Base-by-base conservation (phyloP, 2,888 invertebrate genomes). In the Gonocerus acuteangulatus region DNA sequence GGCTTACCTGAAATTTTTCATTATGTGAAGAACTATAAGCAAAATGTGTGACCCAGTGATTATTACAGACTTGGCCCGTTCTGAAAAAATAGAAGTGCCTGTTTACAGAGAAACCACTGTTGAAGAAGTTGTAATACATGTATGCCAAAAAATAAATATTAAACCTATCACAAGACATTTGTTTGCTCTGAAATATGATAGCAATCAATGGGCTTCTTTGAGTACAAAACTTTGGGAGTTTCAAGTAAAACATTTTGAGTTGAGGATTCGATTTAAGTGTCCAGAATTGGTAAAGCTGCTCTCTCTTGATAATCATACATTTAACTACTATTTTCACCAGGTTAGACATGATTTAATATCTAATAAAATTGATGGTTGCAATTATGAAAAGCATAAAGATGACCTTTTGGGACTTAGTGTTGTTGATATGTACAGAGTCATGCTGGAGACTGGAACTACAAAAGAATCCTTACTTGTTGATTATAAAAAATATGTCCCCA, bases 301-400 rank as follows among this genome's bases (percentile, higher is more conserved):
- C 69, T 79, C 80, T 61, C 74, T 87, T 52, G 92, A 93, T 74
- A 74, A 78, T 49, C 81, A 80, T 59, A 86, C 92, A 1, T 92
- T 88, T 72, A 84, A 90, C 70, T 93, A 91, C 73, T 86, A 86
- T 71, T 94, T 89, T 72, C 84, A 85, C 74, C 93, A 92, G 82
- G 87, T 86, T 47, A 79, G 89, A 27, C 79, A 81, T 71, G 93
- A 93, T 79, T 85, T 93, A 48, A 79, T 89, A 62, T 82, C 86
- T 60, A 87, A 86, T 71, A 83, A 82, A 71, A 85, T 94, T 66
- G 80, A 85, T 6, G 90, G 90, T 72, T 83, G 90, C 63, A 80
- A 84, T 63, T 89, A 87, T 74, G 87, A 88, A 57, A 84, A 84
- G 62, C 82, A 85, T 69, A 86, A 86, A 71, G 80, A 84, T 62